Evolutionary conservation across 2,797 vertebrate species (phyloP).

Genomic region (Luscinia megarhynchos): DNA sequence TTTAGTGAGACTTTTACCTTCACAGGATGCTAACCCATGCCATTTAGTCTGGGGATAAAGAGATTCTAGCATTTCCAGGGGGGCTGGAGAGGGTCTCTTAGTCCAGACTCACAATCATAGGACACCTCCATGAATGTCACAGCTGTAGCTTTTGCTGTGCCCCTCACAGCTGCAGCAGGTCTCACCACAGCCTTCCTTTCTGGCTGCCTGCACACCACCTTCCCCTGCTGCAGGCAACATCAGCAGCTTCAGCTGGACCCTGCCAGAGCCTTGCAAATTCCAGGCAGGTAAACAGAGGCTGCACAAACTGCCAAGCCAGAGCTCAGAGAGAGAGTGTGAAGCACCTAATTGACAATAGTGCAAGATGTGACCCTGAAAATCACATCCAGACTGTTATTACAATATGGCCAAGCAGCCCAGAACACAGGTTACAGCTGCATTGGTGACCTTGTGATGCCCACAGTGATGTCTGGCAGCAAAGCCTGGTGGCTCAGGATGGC

Average conservation of each 20-base stretch:
- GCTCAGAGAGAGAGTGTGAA: background rate
- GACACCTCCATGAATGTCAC: background rate
- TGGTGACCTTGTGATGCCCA: background rate
- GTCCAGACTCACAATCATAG: background rate
- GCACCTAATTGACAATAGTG: background rate
- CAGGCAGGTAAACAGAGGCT: background rate
- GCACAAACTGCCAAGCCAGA: background rate
- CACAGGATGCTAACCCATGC: background rate
- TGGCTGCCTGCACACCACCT: background rate
- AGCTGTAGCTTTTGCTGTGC: background rate
- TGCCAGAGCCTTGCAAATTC: background rate
- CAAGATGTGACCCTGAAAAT: background rate
- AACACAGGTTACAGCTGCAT: background rate
- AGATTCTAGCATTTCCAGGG: background rate
- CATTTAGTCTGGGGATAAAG: background rate
- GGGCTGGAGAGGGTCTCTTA: background rate
- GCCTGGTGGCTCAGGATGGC: background rate
- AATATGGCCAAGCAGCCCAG: background rate
- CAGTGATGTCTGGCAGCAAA: background rate
- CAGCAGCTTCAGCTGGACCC: background rate
- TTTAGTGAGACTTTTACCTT: background rate
- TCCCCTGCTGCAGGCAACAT: background rate
- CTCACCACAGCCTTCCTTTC: background rate
- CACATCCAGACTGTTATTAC: background rate
- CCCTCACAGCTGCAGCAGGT: background rate